A percentile compares a stretch with the other conserved stretches of the same genome.
phyloP scores from a whole-genome alignment of 1,140 invertebrate species.

The Riptortus pedestris region DNA sequence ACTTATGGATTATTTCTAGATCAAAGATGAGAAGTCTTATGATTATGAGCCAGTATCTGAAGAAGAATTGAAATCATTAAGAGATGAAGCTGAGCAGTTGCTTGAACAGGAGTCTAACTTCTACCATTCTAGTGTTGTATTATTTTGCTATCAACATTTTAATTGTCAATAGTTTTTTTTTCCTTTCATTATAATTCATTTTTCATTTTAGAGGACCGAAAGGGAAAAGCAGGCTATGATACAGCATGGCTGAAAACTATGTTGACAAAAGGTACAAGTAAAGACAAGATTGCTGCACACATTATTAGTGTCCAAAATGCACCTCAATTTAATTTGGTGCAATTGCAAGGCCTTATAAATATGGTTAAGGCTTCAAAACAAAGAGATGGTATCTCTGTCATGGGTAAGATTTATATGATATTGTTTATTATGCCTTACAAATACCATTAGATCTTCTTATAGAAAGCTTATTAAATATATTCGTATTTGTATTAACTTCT shows the following conservation, averaged over 20 bases:
- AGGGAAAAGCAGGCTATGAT: constrained; percentile 32
- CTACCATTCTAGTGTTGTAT: constrained; percentile 20
- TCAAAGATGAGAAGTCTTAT: neutral
- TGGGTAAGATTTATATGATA: constrained; percentile 39
- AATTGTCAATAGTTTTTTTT: neutral
- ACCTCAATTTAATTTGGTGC: constrained; percentile 64
- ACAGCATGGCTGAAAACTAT: constrained; percentile 69
- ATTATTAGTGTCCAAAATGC: constrained; percentile 74
- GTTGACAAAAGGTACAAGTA: constrained; percentile 63
- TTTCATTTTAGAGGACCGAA: constrained; percentile 22
- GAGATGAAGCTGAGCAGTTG: constrained; percentile 22
- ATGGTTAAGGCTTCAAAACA: constrained; percentile 75
- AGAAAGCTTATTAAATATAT: too few relatives aligned
- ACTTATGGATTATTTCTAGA: neutral
- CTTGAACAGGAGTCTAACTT: constrained; percentile 18
- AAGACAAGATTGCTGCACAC: constrained; percentile 77
- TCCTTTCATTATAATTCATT: neutral
- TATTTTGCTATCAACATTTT: neutral
- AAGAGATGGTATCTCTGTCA: constrained; percentile 56
- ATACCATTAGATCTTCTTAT: too few relatives aligned
- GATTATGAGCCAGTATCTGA: neutral
- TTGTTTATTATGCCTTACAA: constrained; percentile 6
- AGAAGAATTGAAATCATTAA: constrained; percentile 11
- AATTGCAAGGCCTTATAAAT: constrained; percentile 57
- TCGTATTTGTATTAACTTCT: too few relatives aligned